Conservation (phyloP, 2,113 vertebrate genomes). For the Antechinus flavipes region DNA sequence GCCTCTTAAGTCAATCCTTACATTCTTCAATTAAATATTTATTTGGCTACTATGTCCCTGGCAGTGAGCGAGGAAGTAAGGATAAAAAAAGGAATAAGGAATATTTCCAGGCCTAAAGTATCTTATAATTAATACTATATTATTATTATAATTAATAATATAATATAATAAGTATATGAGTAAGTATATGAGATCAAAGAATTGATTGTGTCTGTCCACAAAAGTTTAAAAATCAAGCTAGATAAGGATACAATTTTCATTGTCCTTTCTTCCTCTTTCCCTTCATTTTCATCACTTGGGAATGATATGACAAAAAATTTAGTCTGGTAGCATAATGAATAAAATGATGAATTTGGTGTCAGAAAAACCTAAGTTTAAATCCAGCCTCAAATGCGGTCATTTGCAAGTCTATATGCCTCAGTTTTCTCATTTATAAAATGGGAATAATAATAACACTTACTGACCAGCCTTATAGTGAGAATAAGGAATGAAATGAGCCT, state of each 20-base stretch:
- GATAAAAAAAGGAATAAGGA: background rate
- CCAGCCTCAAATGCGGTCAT: background rate
- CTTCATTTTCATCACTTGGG: background rate
- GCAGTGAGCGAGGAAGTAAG: background rate
- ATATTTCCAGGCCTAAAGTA: background rate
- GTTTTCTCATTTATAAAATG: background rate
- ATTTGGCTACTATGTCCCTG: background rate
- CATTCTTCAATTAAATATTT: background rate
- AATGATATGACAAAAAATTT: background rate
- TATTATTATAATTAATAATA: too few species aligned
- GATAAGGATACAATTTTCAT: background rate
- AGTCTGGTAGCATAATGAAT: background rate
- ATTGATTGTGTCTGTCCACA: background rate
- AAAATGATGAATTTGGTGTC: background rate
- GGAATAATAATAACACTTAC: background rate
- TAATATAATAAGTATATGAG: background rate
- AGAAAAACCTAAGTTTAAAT: background rate
- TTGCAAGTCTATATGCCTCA: too few species aligned
- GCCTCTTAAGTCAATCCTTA: background rate
- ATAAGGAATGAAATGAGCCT: background rate
- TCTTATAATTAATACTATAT: background rate
- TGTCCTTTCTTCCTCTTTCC: background rate
- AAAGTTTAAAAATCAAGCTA: background rate
- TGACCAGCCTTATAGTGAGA: background rate
- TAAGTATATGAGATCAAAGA: background rate